Conservation (phyloP, 2,797 vertebrate genomes). For the Muraenolepis orangiensis region DNA sequence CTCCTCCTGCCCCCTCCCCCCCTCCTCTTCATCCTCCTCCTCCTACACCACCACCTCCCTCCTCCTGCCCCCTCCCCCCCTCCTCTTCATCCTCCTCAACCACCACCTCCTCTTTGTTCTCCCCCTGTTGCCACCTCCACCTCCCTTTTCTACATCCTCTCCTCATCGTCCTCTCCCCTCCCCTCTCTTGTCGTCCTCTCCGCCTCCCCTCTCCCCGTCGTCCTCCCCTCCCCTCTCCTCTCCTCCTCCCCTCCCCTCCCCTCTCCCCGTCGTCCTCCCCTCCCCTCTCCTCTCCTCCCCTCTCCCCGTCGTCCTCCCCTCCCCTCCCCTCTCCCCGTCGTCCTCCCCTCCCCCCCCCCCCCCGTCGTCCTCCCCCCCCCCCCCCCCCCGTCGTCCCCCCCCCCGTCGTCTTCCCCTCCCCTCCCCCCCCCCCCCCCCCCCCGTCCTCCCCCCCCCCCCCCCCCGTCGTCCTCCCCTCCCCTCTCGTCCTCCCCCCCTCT, state of each 20-base stretch:
- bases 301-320: neutral
- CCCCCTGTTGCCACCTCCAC: neutral
- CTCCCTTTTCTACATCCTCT: neutral
- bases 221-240: neutral
- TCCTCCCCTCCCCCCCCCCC: neutral
- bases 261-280: no score
- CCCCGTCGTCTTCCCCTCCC: neutral
- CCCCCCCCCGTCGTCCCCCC: neutral
- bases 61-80: neutral
- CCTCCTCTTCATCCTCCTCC: neutral
- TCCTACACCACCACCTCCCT: no score
- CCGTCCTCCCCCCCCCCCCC: no score
- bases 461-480: neutral
- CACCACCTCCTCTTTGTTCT: neutral
- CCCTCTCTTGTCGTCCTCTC: no score
- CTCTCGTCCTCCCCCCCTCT: no score
- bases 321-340: no score
- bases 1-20: neutral
- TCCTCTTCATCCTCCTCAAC: no score
- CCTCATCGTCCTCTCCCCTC: neutral
- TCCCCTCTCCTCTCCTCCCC: neutral
- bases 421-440: no score
- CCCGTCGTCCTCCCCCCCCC: neutral
- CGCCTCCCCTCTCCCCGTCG: neutral
- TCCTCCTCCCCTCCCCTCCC: neutral